Evolutionary conservation across 2,888 invertebrate genomes (phyloP), one percentile per base, ranked within the genome.

Genomic region (Ferrisia virgata): DNA sequence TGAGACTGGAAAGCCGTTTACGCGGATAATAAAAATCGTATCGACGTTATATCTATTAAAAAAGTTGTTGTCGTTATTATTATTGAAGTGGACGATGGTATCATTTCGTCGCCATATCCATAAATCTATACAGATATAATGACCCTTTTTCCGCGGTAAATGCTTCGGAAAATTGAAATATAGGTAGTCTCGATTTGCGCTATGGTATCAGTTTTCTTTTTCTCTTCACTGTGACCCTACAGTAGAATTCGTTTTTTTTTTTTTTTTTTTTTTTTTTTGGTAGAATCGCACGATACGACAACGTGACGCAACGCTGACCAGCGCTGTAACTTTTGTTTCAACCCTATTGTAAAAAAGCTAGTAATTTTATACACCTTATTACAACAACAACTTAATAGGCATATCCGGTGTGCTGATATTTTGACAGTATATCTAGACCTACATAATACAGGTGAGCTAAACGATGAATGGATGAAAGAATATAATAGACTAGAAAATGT

Each of bases 121-220:
- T 83, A 83, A 83, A 83, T 83, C 76, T 83, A 43, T 83, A 81
- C 15, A 28, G 53, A 43, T 72, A 83, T 83, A 83, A 82, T 72
- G 69, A 83, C 72, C 72, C 80, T 80, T 80, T 80, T 72, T 43
- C n/a, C 76, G 43, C 39, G 72, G 72, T 69, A 43, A 83, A 83
- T 83, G 83, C 83, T 76, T 83, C 39, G 83, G 83, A 83, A 83
- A 83, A 83, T 83, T 83, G 83, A 76, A 76, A 76, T 36, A 36
- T 76, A 36, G 31, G 33, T 76, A 18, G 72, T 76, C n/a, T n/a
- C 72, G 36, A 2, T 36, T 76, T 53, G 18, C 9, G 22, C n/a
- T n/a, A n/a, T n/a, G 39, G 39, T 64, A 64, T 64, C n/a, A 64
- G 9, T 76, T 76, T 72, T 76, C 18, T 18, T 76, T 76, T 36